Conservation (phyloP, 2,113 vertebrate species). For the Odocoileus hemionus region DNA sequence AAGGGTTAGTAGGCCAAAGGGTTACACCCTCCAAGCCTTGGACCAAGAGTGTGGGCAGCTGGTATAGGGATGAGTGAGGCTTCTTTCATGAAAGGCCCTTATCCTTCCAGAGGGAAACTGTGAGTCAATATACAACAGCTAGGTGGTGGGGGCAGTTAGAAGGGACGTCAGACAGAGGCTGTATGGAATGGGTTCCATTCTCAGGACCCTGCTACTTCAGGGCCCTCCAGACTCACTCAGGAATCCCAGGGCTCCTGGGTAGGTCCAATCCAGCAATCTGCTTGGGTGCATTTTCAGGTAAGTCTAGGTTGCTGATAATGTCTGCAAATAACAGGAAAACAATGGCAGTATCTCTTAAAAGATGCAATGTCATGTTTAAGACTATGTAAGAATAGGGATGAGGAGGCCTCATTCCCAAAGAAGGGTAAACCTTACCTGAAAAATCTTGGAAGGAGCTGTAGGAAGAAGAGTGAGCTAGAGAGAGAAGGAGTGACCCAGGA, state of each 20-base stretch:
- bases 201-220: neutral
- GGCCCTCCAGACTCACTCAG: neutral
- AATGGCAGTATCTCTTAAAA: neutral
- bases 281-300: neutral
- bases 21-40: constrained; percentile 21
- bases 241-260: neutral
- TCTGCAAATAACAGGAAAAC: neutral
- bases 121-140: neutral
- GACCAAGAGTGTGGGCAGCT: neutral
- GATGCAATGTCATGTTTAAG: neutral
- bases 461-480: neutral
- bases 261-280: neutral
- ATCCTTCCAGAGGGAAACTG: constrained; percentile 50
- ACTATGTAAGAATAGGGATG: neutral
- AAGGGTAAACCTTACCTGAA: neutral
- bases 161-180: neutral
- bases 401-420: neutral
- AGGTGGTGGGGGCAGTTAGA: neutral
- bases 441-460: neutral
- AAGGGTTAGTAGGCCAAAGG: constrained; percentile 72
- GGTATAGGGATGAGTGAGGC: constrained; percentile 33
- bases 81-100: constrained; percentile 43
- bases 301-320: neutral
- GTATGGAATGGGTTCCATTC: neutral
- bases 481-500: neutral